A percentile compares a stretch with the other conserved stretches of the same genome.
Evolutionary conservation across 1,140 invertebrate genomes (phyloP).

Genomic region (Atta texana): DNA sequence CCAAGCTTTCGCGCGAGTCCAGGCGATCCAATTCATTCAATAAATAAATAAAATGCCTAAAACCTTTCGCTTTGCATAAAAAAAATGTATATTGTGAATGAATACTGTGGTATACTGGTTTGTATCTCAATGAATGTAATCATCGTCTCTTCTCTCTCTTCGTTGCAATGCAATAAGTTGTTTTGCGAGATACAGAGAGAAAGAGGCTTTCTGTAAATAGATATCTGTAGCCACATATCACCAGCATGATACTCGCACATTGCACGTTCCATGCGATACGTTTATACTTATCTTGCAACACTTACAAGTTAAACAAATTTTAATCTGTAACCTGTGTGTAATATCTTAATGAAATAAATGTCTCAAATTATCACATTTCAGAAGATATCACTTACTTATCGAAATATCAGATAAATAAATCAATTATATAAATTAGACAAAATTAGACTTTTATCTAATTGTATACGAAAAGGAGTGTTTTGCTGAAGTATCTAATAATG

Average conservation of each 20-base stretch:
- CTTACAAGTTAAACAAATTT: constrained; percentile 16
- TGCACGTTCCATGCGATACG: background rate
- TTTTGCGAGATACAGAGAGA: constrained; percentile 1
- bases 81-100: constrained; percentile 10
- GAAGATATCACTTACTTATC: background rate
- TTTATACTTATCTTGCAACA: constrained; percentile 24
- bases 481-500: no score
- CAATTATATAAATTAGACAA: background rate
- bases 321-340: background rate
- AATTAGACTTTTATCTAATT: background rate
- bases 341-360: background rate
- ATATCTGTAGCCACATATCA: constrained; percentile 9
- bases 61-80: background rate
- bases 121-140: constrained; percentile 38
- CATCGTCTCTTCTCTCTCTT: constrained; percentile 45
- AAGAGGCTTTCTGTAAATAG: constrained; percentile 34
- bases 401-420: background rate
- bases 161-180: background rate
- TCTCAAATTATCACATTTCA: background rate
- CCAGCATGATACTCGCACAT: background rate
- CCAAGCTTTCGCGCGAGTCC: constrained; percentile 21
- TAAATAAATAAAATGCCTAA: constrained; percentile 65
- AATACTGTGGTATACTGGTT: constrained; percentile 4
- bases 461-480: no score
- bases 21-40: constrained; percentile 29